Evolutionary conservation across 2,888 invertebrate species (phyloP).

Genomic region (Pseudanteris insignis): DNA sequence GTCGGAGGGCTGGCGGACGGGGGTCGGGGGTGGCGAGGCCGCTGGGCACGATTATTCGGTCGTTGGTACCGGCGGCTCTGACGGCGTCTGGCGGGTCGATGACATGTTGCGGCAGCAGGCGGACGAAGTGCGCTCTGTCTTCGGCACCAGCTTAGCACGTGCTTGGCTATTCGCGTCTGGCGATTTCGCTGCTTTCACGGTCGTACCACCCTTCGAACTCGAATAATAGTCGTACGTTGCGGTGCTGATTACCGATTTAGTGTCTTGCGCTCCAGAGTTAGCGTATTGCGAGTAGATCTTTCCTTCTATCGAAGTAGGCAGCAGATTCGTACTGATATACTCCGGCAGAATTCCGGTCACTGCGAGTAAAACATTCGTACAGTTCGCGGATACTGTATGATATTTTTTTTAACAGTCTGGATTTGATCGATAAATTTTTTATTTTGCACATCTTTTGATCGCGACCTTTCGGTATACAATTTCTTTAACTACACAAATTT

Average conservation of each 20-base stretch:
- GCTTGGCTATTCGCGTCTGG: constrained; percentile 59
- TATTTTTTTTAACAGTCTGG: too few species aligned
- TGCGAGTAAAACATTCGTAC: constrained; percentile 29
- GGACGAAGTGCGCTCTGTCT: constrained; percentile 61
- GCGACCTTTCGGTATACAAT: neutral
- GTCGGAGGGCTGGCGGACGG: too few species aligned
- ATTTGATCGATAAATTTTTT: too few species aligned
- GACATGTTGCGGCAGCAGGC: constrained; percentile 63
- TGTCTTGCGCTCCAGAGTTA: constrained; percentile 55
- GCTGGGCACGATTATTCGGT: constrained; percentile 71
- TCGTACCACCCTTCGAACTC: constrained; percentile 58
- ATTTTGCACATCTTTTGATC: neutral
- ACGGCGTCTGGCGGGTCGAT: constrained; percentile 56
- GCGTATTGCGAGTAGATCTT: constrained; percentile 61
- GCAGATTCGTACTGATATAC: constrained; percentile 62
- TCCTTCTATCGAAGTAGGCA: constrained; percentile 62
- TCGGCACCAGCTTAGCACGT: constrained; percentile 56
- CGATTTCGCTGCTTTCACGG: constrained; percentile 70
- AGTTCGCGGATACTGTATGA: too few species aligned
- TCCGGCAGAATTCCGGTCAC: constrained; percentile 64
- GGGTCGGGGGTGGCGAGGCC: constrained; percentile 67
- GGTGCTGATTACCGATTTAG: constrained; percentile 59
- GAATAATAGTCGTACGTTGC: constrained; percentile 62
- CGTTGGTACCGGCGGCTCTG: constrained; percentile 75
- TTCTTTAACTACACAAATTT: constrained; percentile 1